These are phyloP conservation scores for Andricus curvator DNA, from an alignment of 2,888 invertebrate species.

Conservation along the genomic window DNA sequence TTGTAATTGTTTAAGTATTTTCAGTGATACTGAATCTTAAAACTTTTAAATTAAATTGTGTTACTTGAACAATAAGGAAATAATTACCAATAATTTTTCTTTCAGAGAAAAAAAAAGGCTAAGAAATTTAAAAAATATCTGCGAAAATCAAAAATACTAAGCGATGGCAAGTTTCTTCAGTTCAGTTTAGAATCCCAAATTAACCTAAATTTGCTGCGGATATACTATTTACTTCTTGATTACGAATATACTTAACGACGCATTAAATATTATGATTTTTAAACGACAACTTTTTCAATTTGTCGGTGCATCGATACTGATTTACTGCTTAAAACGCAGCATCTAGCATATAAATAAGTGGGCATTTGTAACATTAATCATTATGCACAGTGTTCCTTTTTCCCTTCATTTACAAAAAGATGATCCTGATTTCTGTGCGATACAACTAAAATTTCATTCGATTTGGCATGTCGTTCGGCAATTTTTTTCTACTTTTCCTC, in stretches of 20 bases:
- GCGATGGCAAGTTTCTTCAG: conserved; percentile 10
- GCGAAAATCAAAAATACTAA: neutral
- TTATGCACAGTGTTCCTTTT: conserved; percentile 10
- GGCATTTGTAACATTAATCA: conserved; percentile 11
- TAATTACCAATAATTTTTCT: neutral
- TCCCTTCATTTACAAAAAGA: neutral
- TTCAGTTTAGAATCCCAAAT: conserved; percentile 10
- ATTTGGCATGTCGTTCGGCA: neutral
- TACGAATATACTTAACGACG: conserved; percentile 22
- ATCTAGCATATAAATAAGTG: conserved; percentile 23
- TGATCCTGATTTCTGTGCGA: conserved; percentile 11
- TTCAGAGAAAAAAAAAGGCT: neutral
- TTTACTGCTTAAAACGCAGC: conserved; percentile 18
- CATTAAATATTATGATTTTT: conserved; percentile 15
- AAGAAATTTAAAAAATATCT: neutral
- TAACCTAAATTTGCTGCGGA: conserved; percentile 13
- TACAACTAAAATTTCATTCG: neutral
- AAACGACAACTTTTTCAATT: conserved; percentile 9
- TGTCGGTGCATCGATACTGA: conserved; percentile 14
- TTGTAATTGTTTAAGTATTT: neutral
- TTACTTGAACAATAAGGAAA: neutral
- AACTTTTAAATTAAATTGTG: neutral
- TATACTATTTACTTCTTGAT: conserved; percentile 5
- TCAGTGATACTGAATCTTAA: neutral
- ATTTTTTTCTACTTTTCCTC: neutral